Evolutionary conservation across 2,797 vertebrate species (phyloP), one percentile per base, ranked within the genome.

Genomic region (Myotis pilosus): DNA sequence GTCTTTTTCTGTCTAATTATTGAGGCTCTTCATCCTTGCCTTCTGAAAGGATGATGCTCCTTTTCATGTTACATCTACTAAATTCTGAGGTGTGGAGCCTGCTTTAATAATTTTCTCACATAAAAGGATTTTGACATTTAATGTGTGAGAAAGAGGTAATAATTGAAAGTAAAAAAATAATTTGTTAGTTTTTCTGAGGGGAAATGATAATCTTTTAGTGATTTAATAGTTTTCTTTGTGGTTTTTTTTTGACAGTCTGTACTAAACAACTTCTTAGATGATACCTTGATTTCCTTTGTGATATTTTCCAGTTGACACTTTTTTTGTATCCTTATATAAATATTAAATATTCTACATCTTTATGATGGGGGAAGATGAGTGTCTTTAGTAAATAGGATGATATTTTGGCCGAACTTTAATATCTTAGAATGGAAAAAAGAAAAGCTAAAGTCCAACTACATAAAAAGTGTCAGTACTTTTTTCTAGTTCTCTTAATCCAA

Each of bases 111-210:
- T 79, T 91, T 78, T 49, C 53, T 89, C 19, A 41, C n/a, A 25
- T 69, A 64, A 89, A 71, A 89, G 17, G n/a, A 15, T 78, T 87
- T n/a, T 87, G 22, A n/a, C n/a, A 79, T 83, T 81, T 92, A 80
- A 74, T 38, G 28, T 92, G 16, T 92, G 78, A 90, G 76, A 60
- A 87, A 80, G 36, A 87, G 49, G 64, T 92, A 95, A 51, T 69
- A 71, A 90, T 87, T 94, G 62, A 68, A 30, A 72, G 66, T 68
- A 62, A 92, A 76, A 80, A 76, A 93, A 12, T 51, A 82, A 87
- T 89, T 83, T 76, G 66, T 88, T 90, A 51, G 55, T 92, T 89
- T 90, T 96, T 60, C 83, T 81, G 23, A 87, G 78, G 72, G 66
- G 75, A 90, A 92, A 75, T 51, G 23, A 41, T 17, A 64, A 71